A percentile compares a stretch with the other conserved stretches of the same genome.
Evolutionary conservation across 2,797 vertebrate species (phyloP).

Genomic region (Coregonus sp.): DNA sequence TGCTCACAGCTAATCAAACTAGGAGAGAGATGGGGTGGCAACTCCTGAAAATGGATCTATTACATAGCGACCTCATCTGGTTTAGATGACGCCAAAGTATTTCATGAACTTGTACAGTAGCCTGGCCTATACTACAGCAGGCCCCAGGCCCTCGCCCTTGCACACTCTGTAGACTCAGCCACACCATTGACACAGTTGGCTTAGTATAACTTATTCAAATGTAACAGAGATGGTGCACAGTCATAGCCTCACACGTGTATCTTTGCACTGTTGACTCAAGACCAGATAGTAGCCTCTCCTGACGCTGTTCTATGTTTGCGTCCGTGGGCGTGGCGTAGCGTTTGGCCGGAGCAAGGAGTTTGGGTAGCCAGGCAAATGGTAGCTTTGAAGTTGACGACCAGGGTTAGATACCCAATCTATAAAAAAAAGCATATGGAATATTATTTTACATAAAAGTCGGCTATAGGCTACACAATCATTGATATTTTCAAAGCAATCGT

Average conservation of each 20-base stretch:
- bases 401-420: neutral
- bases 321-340: too few species aligned
- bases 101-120: neutral
- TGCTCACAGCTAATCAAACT: neutral
- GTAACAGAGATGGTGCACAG: neutral
- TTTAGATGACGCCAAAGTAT: neutral
- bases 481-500: too few species aligned
- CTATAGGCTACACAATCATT: neutral
- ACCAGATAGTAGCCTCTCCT: neutral
- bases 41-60: slow-evolving; percentile 39
- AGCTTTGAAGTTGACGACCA: neutral
- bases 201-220: neutral
- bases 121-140: too few species aligned
- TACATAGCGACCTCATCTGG: slow-evolving; percentile 73
- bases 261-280: neutral
- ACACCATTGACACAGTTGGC: neutral
- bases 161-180: neutral
- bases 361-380: neutral
- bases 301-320: too few species aligned
- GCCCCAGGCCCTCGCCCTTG: neutral
- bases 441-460: neutral
- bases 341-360: too few species aligned
- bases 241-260: neutral
- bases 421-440: neutral
- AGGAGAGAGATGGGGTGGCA: too few species aligned